These are phyloP conservation scores for Netelia fuscicornis DNA, from an alignment of 2,888 invertebrate genomes.

Conservation along the genomic window DNA sequence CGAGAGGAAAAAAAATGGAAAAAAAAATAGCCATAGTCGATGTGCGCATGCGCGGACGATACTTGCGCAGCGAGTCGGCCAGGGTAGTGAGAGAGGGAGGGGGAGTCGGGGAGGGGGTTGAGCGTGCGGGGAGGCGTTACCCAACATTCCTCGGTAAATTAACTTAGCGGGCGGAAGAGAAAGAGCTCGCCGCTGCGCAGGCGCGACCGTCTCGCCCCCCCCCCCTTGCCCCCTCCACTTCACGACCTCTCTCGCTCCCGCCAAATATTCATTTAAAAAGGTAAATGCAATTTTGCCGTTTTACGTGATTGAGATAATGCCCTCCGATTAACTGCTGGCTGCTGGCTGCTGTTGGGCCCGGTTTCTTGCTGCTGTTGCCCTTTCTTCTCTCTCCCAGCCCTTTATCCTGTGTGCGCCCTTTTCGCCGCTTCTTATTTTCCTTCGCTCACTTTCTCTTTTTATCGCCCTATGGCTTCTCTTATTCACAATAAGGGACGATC, in stretches of 20 bases:
- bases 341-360: slow-evolving; percentile 53
- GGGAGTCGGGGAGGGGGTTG: slow-evolving; percentile 31
- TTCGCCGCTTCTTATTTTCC: slow-evolving; percentile 58
- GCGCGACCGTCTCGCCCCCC: not conserved
- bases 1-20: slow-evolving; percentile 6
- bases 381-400: slow-evolving; percentile 48
- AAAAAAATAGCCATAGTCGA: slow-evolving; percentile 38
- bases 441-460: slow-evolving; percentile 36
- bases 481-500: not conserved
- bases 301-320: slow-evolving; percentile 85
- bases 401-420: slow-evolving; percentile 46
- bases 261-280: slow-evolving; percentile 85
- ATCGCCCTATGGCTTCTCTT: not conserved
- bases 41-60: slow-evolving; percentile 72
- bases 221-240: slow-evolving; percentile 71
- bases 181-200: slow-evolving; percentile 82
- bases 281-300: slow-evolving; percentile 85
- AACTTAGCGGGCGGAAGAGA: slow-evolving; percentile 84
- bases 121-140: slow-evolving; percentile 81
- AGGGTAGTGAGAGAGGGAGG: slow-evolving; percentile 25
- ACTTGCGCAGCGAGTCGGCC: slow-evolving; percentile 67
- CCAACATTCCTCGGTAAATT: slow-evolving; percentile 84
- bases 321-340: slow-evolving; percentile 82
- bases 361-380: slow-evolving; percentile 58
- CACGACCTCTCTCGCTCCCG: slow-evolving; percentile 79